Evolutionary conservation across 2,113 vertebrate species (phyloP), one percentile per base, ranked within the genome.

Genomic region (Pterocles gutturalis): DNA sequence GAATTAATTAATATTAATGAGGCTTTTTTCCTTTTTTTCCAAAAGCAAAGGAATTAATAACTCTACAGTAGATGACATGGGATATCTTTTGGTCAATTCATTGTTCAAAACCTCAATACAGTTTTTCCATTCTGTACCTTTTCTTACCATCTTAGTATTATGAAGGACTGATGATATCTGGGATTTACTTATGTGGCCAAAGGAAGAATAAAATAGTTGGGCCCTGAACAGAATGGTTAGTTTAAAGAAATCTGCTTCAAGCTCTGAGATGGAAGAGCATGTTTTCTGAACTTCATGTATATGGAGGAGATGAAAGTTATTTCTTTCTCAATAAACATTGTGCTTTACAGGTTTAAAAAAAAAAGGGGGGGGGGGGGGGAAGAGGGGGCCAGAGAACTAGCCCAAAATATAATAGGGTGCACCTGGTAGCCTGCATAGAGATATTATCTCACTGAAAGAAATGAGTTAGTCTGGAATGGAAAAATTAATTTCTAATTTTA

Each of bases 291-390:
- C 31, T 69, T 53, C 11, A 1, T 21, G 4, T 29, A 2, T 8
- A 41, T 18, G 3, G n/a, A n/a, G 19, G 13, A 69, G 25, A 54
- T 41, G n/a, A 70, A 78, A 34, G 6, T 5, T 7, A 24, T 36
- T 87, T 76, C 38, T 67, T 79, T 62, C 33, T 88, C 2, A 0
- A 22, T 51, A 13, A 60, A 13, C 8, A 46, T 5, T 64, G 13
- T 55, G 6, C 19, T 58, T 67, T 45, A 51, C 4, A 36, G 5
- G 3, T 12, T 38, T 53, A 9, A 17, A 29, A 19, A 26, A 38
- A 38, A 38, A 38, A 38, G 10, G 8, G 8, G 4, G 3, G 0
- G 4, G 3, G 1, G 49, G 49, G 14, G 25, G 2, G 7, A 11
- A 10, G 38, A 10, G 38, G 38, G 4, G 3, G 10, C 8, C 1